These are phyloP conservation scores for Oceanites oceanicus DNA, from an alignment of 2,113 vertebrate genomes.

Conservation along the genomic window DNA sequence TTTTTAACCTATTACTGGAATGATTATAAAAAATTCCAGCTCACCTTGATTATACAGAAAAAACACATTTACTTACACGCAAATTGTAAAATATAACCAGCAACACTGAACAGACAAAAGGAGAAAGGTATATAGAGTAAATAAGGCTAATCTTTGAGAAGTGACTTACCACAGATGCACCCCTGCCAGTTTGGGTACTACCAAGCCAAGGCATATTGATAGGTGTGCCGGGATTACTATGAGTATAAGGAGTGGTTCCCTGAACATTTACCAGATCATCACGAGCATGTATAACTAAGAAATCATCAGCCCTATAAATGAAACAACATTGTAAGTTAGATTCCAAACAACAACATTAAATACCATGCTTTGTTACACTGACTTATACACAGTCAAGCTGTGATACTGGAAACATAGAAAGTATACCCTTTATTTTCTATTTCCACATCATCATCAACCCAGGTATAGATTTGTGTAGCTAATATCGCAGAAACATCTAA, in stretches of 20 bases:
- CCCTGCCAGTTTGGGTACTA: slow-evolving; percentile 91
- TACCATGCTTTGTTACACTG: background rate
- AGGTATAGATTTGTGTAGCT: slow-evolving; percentile 92
- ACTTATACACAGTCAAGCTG: background rate
- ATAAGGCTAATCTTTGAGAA: background rate
- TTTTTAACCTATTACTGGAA: background rate
- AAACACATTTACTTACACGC: background rate
- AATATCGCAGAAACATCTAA: slow-evolving; percentile 96
- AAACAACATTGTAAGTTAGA: background rate
- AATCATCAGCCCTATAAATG: slow-evolving; percentile 85
- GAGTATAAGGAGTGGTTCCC: slow-evolving; percentile 93
- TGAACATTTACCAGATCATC: slow-evolving; percentile 88
- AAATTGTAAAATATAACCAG: background rate
- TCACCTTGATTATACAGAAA: background rate
- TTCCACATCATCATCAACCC: slow-evolving; percentile 94
- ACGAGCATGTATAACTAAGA: slow-evolving; percentile 89
- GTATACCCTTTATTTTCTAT: slow-evolving; percentile 88
- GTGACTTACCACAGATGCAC: slow-evolving; percentile 89
- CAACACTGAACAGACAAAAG: background rate
- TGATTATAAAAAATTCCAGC: background rate
- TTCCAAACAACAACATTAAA: background rate
- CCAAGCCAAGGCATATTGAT: slow-evolving; percentile 99
- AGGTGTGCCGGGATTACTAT: slow-evolving; percentile 92
- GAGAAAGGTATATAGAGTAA: background rate
- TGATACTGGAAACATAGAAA: background rate